phyloP scores from a whole-genome alignment of 2,113 vertebrate species.

The Hiodon tergisus region DNA sequence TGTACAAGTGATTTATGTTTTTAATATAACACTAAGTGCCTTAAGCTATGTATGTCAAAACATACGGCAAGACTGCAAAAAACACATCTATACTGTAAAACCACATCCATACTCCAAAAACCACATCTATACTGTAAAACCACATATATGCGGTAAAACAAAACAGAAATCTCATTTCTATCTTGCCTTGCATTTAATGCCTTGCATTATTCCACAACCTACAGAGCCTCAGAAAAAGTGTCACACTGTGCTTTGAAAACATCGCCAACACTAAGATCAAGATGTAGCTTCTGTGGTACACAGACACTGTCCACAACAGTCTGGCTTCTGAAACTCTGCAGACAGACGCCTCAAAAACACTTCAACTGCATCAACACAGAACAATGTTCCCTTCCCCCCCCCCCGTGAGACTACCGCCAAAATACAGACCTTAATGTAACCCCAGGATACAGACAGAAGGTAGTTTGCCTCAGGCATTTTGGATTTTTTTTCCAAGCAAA shows the following conservation, averaged over 20 bases:
- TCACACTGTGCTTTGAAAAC: no score
- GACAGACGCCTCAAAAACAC: neutral
- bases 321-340: neutral
- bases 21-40: no score
- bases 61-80: no score
- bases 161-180: neutral
- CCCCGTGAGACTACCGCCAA: neutral
- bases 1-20: no score
- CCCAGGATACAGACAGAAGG: conserved; percentile 92
- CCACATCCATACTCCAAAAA: neutral
- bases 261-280: neutral
- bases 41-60: no score
- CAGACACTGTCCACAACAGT: conserved; percentile 7
- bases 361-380: neutral
- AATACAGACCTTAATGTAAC: conserved; percentile 94
- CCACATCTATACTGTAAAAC: neutral
- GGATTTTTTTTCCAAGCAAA: conserved; percentile 60
- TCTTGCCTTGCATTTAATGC: neutral
- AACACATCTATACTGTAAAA: no score
- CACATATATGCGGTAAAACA: neutral
- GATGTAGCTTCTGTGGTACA: neutral
- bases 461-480: conserved; percentile 96
- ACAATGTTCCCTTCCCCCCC: neutral
- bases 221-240: no score
- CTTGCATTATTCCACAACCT: neutral